These are phyloP conservation scores for Vanacampus margaritifer DNA, from an alignment of 2,113 vertebrate genomes.

Conservation along the genomic window DNA sequence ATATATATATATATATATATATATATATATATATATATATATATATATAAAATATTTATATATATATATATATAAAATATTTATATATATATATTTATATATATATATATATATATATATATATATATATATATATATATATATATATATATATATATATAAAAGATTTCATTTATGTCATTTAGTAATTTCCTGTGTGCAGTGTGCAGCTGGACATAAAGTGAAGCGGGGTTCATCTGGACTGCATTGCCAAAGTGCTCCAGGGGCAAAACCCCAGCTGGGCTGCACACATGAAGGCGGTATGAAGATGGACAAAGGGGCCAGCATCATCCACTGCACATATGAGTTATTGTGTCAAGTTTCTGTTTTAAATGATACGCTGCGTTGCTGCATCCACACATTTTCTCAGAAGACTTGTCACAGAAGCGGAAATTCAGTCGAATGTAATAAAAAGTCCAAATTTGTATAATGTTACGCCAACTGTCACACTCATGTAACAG, in stretches of 20 bases:
- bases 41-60: too few relatives aligned
- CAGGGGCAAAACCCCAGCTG: constrained; percentile 47
- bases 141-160: not conserved
- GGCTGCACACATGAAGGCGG: constrained; percentile 50
- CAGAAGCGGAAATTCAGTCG: not conserved
- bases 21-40: too few relatives aligned
- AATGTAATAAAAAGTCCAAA: not conserved
- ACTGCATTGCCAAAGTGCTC: constrained; percentile 39
- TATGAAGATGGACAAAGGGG: constrained; percentile 45
- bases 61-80: too few relatives aligned
- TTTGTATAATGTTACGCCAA: not conserved
- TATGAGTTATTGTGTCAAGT: not conserved
- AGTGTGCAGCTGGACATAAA: constrained; percentile 22
- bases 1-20: too few relatives aligned
- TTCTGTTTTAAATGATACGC: not conserved
- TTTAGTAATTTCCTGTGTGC: constrained; percentile 61
- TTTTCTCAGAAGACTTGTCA: not conserved
- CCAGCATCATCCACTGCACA: constrained; percentile 35
- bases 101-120: too few relatives aligned
- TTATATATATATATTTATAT: not conserved
- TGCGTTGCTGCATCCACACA: not conserved
- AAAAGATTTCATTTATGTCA: too few relatives aligned
- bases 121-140: too few relatives aligned
- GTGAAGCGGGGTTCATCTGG: constrained; percentile 52
- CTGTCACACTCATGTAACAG: not conserved